Evolutionary conservation across 92 coral and sea anemone species (phyloP).

Genomic region (Zoanthus solanderi): DNA sequence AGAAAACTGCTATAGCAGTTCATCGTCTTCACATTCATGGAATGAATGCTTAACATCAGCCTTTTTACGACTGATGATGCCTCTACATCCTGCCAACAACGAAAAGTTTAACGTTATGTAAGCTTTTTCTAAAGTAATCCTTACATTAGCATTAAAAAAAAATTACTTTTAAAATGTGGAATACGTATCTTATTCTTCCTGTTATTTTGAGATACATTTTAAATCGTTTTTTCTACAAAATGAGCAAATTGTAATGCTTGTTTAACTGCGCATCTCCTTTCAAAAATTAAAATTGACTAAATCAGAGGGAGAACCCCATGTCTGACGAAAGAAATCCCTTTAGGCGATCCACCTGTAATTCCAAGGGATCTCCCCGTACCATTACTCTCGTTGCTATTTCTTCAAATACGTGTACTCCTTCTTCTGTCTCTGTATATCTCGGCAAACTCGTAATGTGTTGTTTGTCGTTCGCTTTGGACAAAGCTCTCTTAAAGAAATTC

Average conservation of each 20-base stretch:
- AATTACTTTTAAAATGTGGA: too few relatives aligned
- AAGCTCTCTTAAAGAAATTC: not conserved
- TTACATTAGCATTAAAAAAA: too few relatives aligned
- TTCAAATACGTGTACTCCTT: not conserved
- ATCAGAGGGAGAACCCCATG: not conserved
- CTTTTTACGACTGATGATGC: not conserved
- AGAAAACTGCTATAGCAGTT: not conserved
- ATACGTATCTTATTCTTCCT: too few relatives aligned
- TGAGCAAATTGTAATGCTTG: too few relatives aligned
- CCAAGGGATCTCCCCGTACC: not conserved
- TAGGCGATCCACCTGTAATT: not conserved
- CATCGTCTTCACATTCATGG: not conserved
- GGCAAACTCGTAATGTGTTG: not conserved
- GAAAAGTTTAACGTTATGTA: not conserved
- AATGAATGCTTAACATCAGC: not conserved
- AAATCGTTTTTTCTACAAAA: too few relatives aligned
- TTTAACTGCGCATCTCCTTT: too few relatives aligned
- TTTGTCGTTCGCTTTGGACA: not conserved
- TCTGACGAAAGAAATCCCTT: not conserved
- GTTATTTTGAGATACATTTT: too few relatives aligned
- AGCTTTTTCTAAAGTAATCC: too few relatives aligned
- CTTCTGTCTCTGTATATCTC: not conserved
- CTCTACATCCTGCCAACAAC: constrained; percentile 11
- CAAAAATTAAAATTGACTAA: too few relatives aligned
- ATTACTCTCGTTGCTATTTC: not conserved